Evolutionary conservation across 30 jellyfish, hydroid and myxozoan species (phyloP), one percentile per base, ranked within the genome.

Genomic region (Catostylus mosaicus): DNA sequence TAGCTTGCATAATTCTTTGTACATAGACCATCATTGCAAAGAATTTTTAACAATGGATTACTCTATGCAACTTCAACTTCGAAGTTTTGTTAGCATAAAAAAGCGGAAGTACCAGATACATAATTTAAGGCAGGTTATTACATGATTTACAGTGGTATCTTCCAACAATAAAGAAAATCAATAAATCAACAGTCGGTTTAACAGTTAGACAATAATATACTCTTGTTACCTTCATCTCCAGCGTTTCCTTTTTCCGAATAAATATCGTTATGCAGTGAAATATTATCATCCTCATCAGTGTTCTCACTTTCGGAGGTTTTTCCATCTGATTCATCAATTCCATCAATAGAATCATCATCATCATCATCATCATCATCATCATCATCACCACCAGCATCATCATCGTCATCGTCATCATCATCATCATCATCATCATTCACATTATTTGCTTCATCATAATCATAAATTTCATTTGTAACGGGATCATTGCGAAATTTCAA

Each of bases 321-420:
- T 30, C 36, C 80, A 68, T 68, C 80, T 68, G 80, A 68, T 38
- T 68, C 80, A 37, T 68, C 80, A 16, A 45, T 68, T 32, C 19
- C 80, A 11, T 68, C 64, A 68, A n/a, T n/a, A n/a, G n/a, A n/a
- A n/a, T n/a, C n/a, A n/a, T 68, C 64, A 23, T 34, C 80, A 11
- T 31, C 46, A 65, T 65, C 77, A 65, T 65, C 54, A 26, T 3
- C 6, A 65, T 43, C 33, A 30, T 22, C 23, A 2, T 61, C 38
- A 61, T 32, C 43, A 20, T 34, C 5, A 32, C 11, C 1, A 22
- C 16, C 26, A 20, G 8, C 74, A 16, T 35, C 18, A 8, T 20
- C 22, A 61, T 2, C 38, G 10, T 2, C 3, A 26, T 36, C n/a
- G n/a, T 32, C 29, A 66, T 1, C 60, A 3, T 30, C 52, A 32